Base-by-base conservation (phyloP, 2,888 invertebrate genomes). In the Criorhina ranunculi region DNA sequence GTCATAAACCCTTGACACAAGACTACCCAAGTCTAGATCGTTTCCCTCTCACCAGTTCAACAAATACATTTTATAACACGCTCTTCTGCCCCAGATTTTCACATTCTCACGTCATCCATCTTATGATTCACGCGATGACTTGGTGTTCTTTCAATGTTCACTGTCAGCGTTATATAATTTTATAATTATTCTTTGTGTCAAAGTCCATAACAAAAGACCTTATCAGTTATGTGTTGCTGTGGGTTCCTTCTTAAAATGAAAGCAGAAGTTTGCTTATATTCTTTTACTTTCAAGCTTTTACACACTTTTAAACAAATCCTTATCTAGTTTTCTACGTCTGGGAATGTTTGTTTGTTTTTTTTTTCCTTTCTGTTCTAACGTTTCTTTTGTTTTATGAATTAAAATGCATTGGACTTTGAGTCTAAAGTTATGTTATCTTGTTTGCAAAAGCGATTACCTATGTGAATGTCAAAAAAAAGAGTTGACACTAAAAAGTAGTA, bases 91-190 rank as follows among this genome's bases (percentile, higher is more conserved):
- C 55, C 9, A 55, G 33, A 33, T 55, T 55, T n/a, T 33, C 17
- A 35, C 6, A n/a, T 35, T 17, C 55, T 17, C 17, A 24, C 29
- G 11, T 12, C 15, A 55, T 0, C 17, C 4, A 4, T 33, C 31
- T 33, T 4, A 31, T 55, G 55, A 55, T 17, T 55, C 55, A 55
- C 55, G 35, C 33, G 12, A 15, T 33, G 15, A 55, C 17, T 35
- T 55, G 15, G 8, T 55, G 31, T 55, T 31, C 24, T 53, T 1
- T 53, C 33, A 8, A 7, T 51, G n/a, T 31, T 53, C 15, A 8
- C 12, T 33, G 53, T 15, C 15, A 8, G 15, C 57, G 19, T 57
- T 57, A 57, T 37, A 57, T 57, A 57, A 57, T 57, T 57, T 57
- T 15, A 35, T 55, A 55, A 35, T n/a, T 51, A 11, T 51, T 31